Evolutionary conservation across 1,140 invertebrate genomes (phyloP), one percentile per base, ranked within the genome.

Genomic region (Diorhabda elongata): DNA sequence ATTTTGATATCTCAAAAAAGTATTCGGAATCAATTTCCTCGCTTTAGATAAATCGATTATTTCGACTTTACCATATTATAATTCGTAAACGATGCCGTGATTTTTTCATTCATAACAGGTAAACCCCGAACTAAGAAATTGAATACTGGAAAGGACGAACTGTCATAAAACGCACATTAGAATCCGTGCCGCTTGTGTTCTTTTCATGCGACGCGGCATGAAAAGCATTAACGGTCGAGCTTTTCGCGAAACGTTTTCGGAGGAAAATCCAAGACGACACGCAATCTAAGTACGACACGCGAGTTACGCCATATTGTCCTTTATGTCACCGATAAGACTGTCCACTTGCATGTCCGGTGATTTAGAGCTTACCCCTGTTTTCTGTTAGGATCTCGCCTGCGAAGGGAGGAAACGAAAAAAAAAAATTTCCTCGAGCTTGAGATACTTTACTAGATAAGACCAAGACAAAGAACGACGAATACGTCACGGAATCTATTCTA

Each of bases 271-370:
- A 67, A 67, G 65, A 67, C 65, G 71, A 76, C 77, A 78, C 75
- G 77, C 77, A 72, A 78, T 78, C 70, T 74, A 70, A 76, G 74
- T 73, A 78, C 77, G 75, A 74, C 77, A 77, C 75, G 77, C 76
- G 73, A 77, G 71, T 77, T 74, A 73, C 73, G 77, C 76, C 76
- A 78, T 78, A 75, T 77, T 78, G 77, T 77, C 75, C 74, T 74
- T 74, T 74, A 72, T 75, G 75, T 77, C 75, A 73, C 72, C 77
- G 77, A 78, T 78, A 77, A 78, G 76, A 78, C 77, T 78, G 73
- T 78, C 76, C 75, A 59, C 66, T 73, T 69, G 76, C 76, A 76
- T 77, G 76, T 76, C 75, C 71, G 64, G 68, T 73, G 74, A 75
- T 75, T 77, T 74, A 76, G 61, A 66, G 66, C 67, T 64, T 61